Conservation (phyloP, 2,888 invertebrate genomes). For the Ctena decussata region DNA sequence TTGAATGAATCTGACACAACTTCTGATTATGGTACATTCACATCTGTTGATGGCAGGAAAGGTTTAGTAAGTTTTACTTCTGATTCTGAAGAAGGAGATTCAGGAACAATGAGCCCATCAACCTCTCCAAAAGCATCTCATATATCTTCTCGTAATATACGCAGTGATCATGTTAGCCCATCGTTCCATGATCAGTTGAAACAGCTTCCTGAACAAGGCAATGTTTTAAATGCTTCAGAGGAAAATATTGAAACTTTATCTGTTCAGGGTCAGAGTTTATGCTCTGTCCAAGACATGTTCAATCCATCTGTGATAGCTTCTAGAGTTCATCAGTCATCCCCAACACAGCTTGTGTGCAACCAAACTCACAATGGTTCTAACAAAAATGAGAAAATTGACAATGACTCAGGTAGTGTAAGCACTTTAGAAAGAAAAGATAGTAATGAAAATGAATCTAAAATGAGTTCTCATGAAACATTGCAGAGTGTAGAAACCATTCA, state of each 20-base stretch:
- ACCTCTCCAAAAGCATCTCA: slow-evolving; percentile 54
- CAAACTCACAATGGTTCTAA: background rate
- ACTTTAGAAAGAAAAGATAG: slow-evolving; percentile 24
- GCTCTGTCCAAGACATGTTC: slow-evolving; percentile 23
- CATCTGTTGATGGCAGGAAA: slow-evolving; percentile 67
- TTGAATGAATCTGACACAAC: slow-evolving; percentile 62
- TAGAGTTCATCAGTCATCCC: slow-evolving; percentile 2
- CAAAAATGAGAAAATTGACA: slow-evolving; percentile 27
- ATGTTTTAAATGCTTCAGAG: slow-evolving; percentile 4
- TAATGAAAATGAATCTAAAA: slow-evolving; percentile 11
- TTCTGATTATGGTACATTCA: slow-evolving; percentile 74
- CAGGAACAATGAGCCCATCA: slow-evolving; percentile 12
- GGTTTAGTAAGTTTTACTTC: slow-evolving; percentile 64
- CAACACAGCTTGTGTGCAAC: slow-evolving; percentile 8
- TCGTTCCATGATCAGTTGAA: background rate
- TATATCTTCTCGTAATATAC: background rate
- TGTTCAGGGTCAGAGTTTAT: slow-evolving; percentile 35
- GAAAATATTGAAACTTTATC: slow-evolving; percentile 28
- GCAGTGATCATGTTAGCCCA: background rate
- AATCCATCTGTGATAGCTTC: slow-evolving; percentile 16
- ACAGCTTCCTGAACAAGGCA: slow-evolving; percentile 25
- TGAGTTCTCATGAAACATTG: slow-evolving; percentile 49
- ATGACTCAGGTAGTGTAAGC: slow-evolving; percentile 46
- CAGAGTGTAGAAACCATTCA: background rate
- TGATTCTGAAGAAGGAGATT: slow-evolving; percentile 58